These are phyloP conservation scores for Embidobia sp. DNA, from an alignment of 2,888 invertebrate species.

Conservation along the genomic window DNA sequence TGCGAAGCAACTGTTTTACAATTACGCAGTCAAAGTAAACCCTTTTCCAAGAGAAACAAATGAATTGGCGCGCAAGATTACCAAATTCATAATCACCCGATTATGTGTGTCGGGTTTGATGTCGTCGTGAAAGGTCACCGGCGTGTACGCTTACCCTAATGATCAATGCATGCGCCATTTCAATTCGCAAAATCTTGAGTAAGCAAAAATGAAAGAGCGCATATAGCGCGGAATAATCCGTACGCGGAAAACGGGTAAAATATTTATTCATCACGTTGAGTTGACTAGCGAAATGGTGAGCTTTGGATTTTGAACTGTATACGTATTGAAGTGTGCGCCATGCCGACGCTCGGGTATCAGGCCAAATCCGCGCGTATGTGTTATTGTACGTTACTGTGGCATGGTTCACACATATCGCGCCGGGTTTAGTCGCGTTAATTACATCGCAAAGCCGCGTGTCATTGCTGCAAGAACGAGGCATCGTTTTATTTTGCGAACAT, in stretches of 20 bases:
- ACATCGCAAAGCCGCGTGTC: slow-evolving; percentile 30
- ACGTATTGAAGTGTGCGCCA: slow-evolving; percentile 11
- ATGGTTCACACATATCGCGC: slow-evolving; percentile 1
- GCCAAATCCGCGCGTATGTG: neutral
- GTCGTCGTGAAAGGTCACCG: slow-evolving; percentile 4
- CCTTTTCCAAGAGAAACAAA: no score
- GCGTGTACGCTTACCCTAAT: slow-evolving; percentile 5
- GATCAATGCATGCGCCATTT: slow-evolving; percentile 19
- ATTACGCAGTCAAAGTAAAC: no score
- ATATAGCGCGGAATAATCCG: slow-evolving; percentile 6
- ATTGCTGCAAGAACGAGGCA: slow-evolving; percentile 36
- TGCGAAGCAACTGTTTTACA: no score
- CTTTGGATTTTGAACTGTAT: slow-evolving; percentile 23
- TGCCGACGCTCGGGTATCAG: neutral
- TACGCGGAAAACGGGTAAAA: slow-evolving; percentile 11
- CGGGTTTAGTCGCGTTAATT: slow-evolving; percentile 40
- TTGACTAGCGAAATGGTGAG: slow-evolving; percentile 26
- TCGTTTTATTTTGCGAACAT: slow-evolving; percentile 42
- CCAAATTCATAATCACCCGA: slow-evolving; percentile 5
- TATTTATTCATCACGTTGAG: slow-evolving; percentile 29
- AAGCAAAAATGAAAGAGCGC: slow-evolving; percentile 31
- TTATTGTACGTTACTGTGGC: slow-evolving; percentile 18
- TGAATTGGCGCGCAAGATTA: slow-evolving; percentile 17
- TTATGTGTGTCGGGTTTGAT: slow-evolving; percentile 2
- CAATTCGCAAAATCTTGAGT: slow-evolving; percentile 30